Evolutionary conservation across 2,113 vertebrate species (phyloP).

Genomic region (Varanus komodoensis): DNA sequence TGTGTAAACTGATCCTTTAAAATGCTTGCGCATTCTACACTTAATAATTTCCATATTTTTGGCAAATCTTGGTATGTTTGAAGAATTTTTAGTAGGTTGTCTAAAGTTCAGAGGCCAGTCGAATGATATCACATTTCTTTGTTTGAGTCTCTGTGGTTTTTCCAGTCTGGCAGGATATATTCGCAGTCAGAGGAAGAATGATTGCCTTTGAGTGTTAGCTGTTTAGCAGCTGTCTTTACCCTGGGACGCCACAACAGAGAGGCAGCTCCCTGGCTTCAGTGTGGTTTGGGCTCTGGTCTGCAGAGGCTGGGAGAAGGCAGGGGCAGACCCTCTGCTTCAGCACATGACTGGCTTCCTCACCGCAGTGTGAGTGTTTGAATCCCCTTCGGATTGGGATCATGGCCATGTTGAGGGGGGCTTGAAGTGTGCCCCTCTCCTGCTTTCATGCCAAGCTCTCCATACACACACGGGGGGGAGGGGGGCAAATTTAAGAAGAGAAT

Average conservation of each 20-base stretch:
- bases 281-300: background rate
- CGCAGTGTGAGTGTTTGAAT: too few relatives aligned
- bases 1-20: conserved; percentile 14
- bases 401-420: too few relatives aligned
- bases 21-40: conserved; percentile 31
- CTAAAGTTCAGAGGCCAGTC: conserved; percentile 28
- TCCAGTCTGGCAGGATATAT: conserved; percentile 16
- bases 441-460: too few relatives aligned
- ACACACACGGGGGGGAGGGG: too few relatives aligned
- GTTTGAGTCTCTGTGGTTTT: conserved; percentile 28
- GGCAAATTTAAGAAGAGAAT: too few relatives aligned
- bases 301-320: background rate
- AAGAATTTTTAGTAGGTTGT: conserved; percentile 33
- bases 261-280: background rate
- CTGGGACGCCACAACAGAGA: too few relatives aligned
- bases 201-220: background rate
- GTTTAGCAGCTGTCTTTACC: background rate
- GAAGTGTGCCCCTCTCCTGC: too few relatives aligned
- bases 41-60: conserved; percentile 41
- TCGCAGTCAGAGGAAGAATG: background rate
- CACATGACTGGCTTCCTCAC: too few relatives aligned
- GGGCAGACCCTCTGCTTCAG: background rate
- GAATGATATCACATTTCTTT: conserved; percentile 21
- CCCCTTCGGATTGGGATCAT: too few relatives aligned
- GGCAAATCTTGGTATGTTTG: conserved; percentile 4